Evolutionary conservation across 2,888 invertebrate species (phyloP), one percentile per base, ranked within the genome.

Genomic region (Myopa testacea): DNA sequence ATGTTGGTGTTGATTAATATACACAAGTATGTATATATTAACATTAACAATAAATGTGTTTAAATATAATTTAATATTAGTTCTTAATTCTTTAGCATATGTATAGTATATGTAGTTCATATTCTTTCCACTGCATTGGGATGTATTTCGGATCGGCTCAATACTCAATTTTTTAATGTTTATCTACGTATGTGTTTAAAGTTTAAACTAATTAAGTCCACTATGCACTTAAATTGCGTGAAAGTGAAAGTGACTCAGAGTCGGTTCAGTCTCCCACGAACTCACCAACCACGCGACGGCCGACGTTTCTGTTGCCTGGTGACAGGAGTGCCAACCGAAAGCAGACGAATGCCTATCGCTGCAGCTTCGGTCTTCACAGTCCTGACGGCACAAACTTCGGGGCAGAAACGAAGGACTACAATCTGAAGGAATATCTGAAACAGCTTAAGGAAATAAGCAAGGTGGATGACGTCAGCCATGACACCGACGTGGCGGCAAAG

Each of bases 231-330:
- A 40, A 63, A 71, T 65, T 63, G n/a, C n/a, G n/a, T n/a, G n/a
- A 93, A 84, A 94, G 94, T 4, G 96, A 96, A 88, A 96, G 95
- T 86, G 95, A 95, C 87, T 96, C 95, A 69, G 96, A 96, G 87
- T 95, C 95, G 0, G 90, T 93, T 52, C 94, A 94, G 79, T 96
- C 96, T 3, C 95, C 96, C 0, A 94, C 93, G 12, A 94, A 91
- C 84, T 96, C 95, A 77, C 96, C 96, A 0, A 94, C 94, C 71
- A 93, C 94, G 81, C 84, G 87, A 4, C 82, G 88, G 4, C 86
- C 88, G 26, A 83, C 84, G 10, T 81, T 85, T 78, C 76, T 85
- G 5, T 82, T 83, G 19, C 81, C 82, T n/a, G 82, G 79, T 71
- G 81, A 80, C 34, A 75, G 77, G n/a, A 37, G 73, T 63, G 52